Evolutionary conservation across 2,888 invertebrate genomes (phyloP), one percentile per base, ranked within the genome.

Genomic region (Tolmerus cingulatus): DNA sequence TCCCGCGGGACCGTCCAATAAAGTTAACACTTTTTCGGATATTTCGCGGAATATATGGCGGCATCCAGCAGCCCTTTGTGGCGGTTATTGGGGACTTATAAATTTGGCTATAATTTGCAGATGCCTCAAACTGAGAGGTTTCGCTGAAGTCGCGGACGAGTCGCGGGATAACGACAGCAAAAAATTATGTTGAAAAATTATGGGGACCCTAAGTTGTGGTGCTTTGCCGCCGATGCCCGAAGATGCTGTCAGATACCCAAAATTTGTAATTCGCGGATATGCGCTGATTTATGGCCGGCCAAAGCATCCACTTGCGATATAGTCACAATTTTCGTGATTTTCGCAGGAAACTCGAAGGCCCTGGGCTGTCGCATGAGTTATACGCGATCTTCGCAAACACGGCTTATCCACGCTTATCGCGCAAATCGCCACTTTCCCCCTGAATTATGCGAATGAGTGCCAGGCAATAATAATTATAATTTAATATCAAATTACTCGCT

Each of bases 191-290:
- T 78, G 82, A 82, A 55, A 82, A 82, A 82, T 82, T 57, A 82
- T 57, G 82, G 55, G 34, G 30, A 57, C 55, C 37, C 34, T 82
- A 27, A 37, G 30, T 19, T 79, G 46, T 12, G 57, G 30, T 34
- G 16, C 57, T 51, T 30, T 30, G 55, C 82, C 82, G 82, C 55
- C 30, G 57, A 16, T 55, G 57, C 46, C 82, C 23, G 37, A 82
- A 57, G 30, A 55, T 30, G 30, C 82, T 27, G 43, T 19, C 51
- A 55, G 82, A 82, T 82, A 82, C 55, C 82, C 51, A 82, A 43
- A 82, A 82, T 82, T 82, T 82, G 55, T 82, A 55, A 82, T 57
- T 82, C 82, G 57, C 82, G 51, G 82, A 82, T 82, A 82, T 82
- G n/a, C n/a, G 82, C 37, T 82, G 82, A 82, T 82, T 82, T 82